phyloP scores from a whole-genome alignment of 2,888 invertebrate genomes.

The Acanthococcus lagerstroemiae region DNA sequence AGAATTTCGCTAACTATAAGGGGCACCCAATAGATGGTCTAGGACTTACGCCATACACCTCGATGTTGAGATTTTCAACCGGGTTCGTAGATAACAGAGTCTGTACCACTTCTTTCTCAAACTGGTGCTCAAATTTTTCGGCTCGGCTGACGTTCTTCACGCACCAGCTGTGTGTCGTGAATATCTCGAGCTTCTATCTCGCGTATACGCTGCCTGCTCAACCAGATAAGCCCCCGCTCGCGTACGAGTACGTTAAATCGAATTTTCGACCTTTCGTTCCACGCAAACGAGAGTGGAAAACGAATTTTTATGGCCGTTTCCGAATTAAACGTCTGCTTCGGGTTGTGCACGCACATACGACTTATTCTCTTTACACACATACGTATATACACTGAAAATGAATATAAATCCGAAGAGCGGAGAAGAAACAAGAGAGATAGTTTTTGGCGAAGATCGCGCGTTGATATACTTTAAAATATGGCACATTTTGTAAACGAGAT shows the following conservation, averaged over 20 bases:
- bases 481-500: constrained; percentile 20
- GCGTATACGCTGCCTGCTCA: too few relatives aligned
- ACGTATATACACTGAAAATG: neutral
- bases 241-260: neutral
- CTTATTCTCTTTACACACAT: neutral
- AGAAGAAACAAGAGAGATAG: neutral
- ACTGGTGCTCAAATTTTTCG: too few relatives aligned
- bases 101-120: too few relatives aligned
- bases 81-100: too few relatives aligned
- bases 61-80: too few relatives aligned
- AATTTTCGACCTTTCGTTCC: neutral
- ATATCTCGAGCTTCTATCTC: too few relatives aligned
- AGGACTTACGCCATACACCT: too few relatives aligned
- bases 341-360: neutral
- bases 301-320: neutral
- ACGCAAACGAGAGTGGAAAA: neutral
- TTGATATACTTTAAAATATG: constrained; percentile 25
- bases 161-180: too few relatives aligned
- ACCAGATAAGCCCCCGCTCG: too few relatives aligned
- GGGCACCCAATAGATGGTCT: too few relatives aligned
- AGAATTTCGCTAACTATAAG: too few relatives aligned
- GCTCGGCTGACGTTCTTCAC: too few relatives aligned
- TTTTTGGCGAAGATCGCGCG: constrained; percentile 11
- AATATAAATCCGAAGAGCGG: neutral
- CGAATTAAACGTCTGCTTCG: neutral